Base-by-base conservation (phyloP, 2,113 vertebrate genomes). In the Melanerpes aurifrons region DNA sequence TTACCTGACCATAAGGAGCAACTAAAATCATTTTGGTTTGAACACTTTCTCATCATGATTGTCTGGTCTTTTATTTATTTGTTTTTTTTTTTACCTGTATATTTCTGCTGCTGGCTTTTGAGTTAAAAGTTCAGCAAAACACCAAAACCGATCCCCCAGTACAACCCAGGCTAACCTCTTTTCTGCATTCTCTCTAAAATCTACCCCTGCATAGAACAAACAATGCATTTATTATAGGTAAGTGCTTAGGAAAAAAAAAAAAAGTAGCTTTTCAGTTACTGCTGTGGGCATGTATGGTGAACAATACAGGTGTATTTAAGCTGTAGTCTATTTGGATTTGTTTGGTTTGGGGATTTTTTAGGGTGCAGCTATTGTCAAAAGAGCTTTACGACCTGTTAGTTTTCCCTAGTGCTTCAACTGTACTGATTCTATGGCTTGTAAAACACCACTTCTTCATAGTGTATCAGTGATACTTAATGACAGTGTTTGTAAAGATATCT, bases 141-240 rank as follows among this genome's bases (percentile, higher is more conserved):
- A 16, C 12, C 22, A 58, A n/a, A 72, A 15, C 9, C 14, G 48
- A 7, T 22, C 13, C 8, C 12, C 57, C 17, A 4, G 32, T 37
- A 53, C 18, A 54, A 24, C 1, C 0, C 3, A 58, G 45, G 3
- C 3, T 24, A 74, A 20, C 3, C 6, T 32, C 6, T 68, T 8
- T 18, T 29, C 29, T 72, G 9, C 7, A 5, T 40, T 54, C 12
- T 83, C 17, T 9, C 26, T 69, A 22, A 83, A 83, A 70, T 77
- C 19, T 21, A 83, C 3, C 14, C 15, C 28, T 1, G 1, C 0
- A 3, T 29, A 13, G 5, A 61, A 29, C 31, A 22, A 63, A 16
- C 3, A 18, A 2, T 12, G 20, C 3, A 54, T 86, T 29, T 58
- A 22, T 59, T 82, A 18, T 7, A 25, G 6, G 9, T 14, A 72